Conservation (phyloP, 2,888 invertebrate species). For the Kryphioiulus occultus region DNA sequence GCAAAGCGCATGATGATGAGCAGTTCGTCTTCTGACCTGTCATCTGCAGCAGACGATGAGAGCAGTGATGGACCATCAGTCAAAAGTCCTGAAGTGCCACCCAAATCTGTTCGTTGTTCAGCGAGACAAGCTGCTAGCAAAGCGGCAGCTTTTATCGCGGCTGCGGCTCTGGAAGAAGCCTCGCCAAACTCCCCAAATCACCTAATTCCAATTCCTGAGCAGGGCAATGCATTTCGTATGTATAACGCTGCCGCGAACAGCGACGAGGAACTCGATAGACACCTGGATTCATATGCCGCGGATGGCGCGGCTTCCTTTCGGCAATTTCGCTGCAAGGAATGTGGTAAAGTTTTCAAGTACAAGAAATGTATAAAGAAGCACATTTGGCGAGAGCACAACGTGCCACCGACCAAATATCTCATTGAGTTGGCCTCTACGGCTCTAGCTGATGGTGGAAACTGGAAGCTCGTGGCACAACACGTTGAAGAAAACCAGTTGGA, state of each 20-base stretch:
- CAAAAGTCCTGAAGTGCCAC: neutral
- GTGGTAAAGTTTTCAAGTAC: constrained; percentile 21
- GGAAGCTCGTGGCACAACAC: constrained; percentile 20
- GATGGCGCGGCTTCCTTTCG: neutral
- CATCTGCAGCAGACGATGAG: neutral
- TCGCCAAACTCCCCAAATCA: neutral
- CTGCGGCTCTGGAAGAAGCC: neutral
- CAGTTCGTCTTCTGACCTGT: constrained; percentile 9
- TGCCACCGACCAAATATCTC: neutral
- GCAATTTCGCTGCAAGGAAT: constrained; percentile 28
- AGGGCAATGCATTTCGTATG: neutral
- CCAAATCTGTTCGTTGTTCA: constrained; percentile 2
- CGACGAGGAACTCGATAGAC: constrained; percentile 28
- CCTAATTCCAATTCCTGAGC: constrained; percentile 25
- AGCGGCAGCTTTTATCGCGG: constrained; percentile 29
- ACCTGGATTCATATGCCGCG: constrained; percentile 30
- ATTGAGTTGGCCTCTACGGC: neutral
- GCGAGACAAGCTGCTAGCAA: constrained; percentile 42
- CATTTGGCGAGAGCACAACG: constrained; percentile 38
- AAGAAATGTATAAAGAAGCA: constrained; percentile 35
- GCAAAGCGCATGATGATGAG: constrained; percentile 11
- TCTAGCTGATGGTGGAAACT: neutral
- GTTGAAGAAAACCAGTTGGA: neutral
- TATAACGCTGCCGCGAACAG: neutral
- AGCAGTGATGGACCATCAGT: neutral